Conservation (phyloP, 1,140 invertebrate genomes). For the Ditylenchus dipsaci region DNA sequence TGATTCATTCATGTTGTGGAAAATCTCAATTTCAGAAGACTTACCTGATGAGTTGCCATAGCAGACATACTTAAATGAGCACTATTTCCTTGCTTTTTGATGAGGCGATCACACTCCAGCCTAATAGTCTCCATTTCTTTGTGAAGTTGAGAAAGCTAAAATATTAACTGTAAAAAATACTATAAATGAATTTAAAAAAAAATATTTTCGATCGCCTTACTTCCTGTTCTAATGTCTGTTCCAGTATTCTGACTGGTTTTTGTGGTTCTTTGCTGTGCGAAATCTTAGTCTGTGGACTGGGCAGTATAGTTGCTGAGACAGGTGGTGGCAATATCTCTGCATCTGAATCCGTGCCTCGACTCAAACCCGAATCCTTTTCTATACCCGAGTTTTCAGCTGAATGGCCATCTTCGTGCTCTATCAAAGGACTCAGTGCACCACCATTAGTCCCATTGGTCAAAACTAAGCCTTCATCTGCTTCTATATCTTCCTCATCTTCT, state of each 20-base stretch:
- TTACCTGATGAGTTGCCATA: background rate
- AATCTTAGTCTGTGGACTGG: no score
- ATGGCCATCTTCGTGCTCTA: slow-evolving; percentile 28
- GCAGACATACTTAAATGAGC: background rate
- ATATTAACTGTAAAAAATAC: no score
- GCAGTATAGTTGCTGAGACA: background rate
- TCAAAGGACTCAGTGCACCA: slow-evolving; percentile 13
- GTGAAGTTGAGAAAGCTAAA: slow-evolving; percentile 62
- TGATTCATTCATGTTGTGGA: no score
- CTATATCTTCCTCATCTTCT: slow-evolving; percentile 27
- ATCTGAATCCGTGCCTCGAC: slow-evolving; percentile 41
- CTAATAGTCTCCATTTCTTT: slow-evolving; percentile 65
- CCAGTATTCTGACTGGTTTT: slow-evolving; percentile 40
- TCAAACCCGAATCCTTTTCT: slow-evolving; percentile 40
- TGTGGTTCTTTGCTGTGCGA: background rate
- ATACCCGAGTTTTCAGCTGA: slow-evolving; percentile 12
- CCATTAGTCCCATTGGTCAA: slow-evolving; percentile 2
- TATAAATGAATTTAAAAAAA: no score
- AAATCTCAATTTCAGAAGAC: background rate
- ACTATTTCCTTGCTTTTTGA: slow-evolving; percentile 40
- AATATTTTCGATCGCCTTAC: no score
- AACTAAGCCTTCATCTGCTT: slow-evolving; percentile 9
- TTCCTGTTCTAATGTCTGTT: slow-evolving; percentile 62
- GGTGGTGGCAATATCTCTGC: slow-evolving; percentile 16
- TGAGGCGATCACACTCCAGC: slow-evolving; percentile 61